phyloP scores from a whole-genome alignment of 2,797 vertebrate genomes.

The Danio albolineatus region DNA sequence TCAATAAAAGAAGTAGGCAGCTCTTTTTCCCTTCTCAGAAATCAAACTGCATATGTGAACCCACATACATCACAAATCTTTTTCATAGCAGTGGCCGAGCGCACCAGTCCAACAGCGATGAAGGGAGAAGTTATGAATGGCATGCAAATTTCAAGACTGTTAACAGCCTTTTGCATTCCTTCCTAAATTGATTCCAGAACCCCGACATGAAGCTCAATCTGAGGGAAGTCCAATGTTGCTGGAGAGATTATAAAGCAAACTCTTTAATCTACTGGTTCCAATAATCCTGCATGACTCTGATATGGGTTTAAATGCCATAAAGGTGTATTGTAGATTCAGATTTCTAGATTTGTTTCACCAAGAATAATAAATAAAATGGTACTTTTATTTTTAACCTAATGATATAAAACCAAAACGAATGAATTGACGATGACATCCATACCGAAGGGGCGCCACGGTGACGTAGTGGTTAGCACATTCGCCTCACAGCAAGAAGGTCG shows the following conservation, averaged over 20 bases:
- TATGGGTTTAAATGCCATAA: not conserved
- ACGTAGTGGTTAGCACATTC: too few species aligned
- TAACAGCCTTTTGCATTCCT: slow-evolving; percentile 55
- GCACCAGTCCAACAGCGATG: slow-evolving; percentile 1
- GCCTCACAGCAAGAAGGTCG: too few species aligned
- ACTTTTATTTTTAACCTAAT: not conserved
- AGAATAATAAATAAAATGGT: not conserved
- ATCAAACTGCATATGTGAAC: slow-evolving; percentile 21
- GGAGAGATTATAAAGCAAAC: not conserved
- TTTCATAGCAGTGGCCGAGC: not conserved
- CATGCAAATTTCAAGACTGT: slow-evolving; percentile 47
- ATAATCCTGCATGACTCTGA: not conserved
- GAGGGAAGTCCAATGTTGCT: slow-evolving; percentile 33
- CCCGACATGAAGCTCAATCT: slow-evolving; percentile 39
- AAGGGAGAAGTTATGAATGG: slow-evolving; percentile 39
- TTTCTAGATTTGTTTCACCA: not conserved
- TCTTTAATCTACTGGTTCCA: not conserved
- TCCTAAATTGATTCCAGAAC: slow-evolving; percentile 62
- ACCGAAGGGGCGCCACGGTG: too few species aligned
- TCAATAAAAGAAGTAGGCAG: slow-evolving; percentile 20
- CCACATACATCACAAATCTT: not conserved
- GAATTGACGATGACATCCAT: too few species aligned
- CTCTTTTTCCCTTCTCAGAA: slow-evolving; percentile 35
- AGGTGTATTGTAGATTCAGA: not conserved
- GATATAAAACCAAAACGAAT: not conserved